Evolutionary conservation across 2,797 vertebrate genomes (phyloP), one percentile per base, ranked within the genome.

Genomic region (Dipus sagitta): DNA sequence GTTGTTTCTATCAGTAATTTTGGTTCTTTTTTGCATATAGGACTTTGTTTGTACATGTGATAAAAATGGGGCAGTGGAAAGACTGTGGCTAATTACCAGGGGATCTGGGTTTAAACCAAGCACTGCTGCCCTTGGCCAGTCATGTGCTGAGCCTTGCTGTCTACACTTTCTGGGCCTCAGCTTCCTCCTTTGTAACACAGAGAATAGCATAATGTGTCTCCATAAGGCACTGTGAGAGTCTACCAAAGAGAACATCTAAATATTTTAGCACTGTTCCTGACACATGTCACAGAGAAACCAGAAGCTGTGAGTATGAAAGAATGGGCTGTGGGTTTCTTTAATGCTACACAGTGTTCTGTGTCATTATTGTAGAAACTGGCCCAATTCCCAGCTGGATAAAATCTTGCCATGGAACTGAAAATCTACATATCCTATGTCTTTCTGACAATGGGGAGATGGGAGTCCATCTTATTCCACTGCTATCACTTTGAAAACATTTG

Each of bases 201-300:
- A 90, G 64, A 90, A 42, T 32, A 38, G 17, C 60, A 84, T 30
- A 64, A 20, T 64, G 11, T 67, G 10, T 81, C 20, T 78, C 24
- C 2, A 34, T 18, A 68, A 89, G 15, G 28, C 70, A 24, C 17
- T 52, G 3, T 77, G 30, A 76, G 10, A 72, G 87, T 91, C 58
- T 47, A 54, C 17, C 68, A 72, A 17, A 75, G 12, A 85, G 76
- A 2, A 6, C 52, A 87, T 15, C 67, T 91, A n/a, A 79, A 74
- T 28, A 68, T 77, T 93, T 95, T 86, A 93, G n/a, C 21, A 62
- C 88, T 90, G 23, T 58, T 91, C 26, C 54, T 58, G 28, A 38
- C 4, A 90, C 21, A 67, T 10, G 20, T 67, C 34, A 79, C n/a
- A 78, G 72, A 93, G 4, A 76, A 76, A 82, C 6, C 10, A 47